Evolutionary conservation across 2,888 invertebrate genomes (phyloP).

Genomic region (Timandra comae): DNA sequence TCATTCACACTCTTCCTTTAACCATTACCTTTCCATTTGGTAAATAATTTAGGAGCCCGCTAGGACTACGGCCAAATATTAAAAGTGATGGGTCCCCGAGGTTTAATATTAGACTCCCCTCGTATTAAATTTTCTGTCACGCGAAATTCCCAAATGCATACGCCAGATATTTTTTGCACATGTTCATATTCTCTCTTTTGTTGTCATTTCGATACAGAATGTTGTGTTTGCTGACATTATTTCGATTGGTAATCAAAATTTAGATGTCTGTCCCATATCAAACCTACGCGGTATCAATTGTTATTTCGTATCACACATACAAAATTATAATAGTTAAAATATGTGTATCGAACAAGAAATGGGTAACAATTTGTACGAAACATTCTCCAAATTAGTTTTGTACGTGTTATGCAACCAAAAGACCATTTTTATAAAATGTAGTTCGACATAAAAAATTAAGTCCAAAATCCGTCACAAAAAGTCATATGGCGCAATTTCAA

Average conservation of each 20-base stretch:
- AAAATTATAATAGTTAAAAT: too few relatives aligned
- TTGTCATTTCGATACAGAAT: conserved; percentile 71
- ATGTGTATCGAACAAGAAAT: too few relatives aligned
- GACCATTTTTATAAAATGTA: too few relatives aligned
- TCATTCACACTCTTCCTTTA: conserved; percentile 70
- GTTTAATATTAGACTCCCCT: conserved; percentile 76
- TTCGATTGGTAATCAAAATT: conserved; percentile 45
- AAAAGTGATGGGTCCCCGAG: conserved; percentile 76
- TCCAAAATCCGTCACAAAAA: too few relatives aligned
- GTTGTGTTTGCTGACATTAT: conserved; percentile 49
- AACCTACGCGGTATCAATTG: too few relatives aligned
- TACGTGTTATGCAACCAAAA: too few relatives aligned
- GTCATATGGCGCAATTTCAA: conserved; percentile 47
- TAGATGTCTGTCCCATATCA: conserved; percentile 10
- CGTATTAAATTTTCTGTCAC: conserved; percentile 76
- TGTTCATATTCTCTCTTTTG: conserved; percentile 71
- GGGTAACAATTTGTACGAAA: too few relatives aligned
- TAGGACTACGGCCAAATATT: conserved; percentile 73
- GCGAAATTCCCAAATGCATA: conserved; percentile 76
- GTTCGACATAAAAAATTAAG: too few relatives aligned
- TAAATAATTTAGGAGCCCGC: conserved; percentile 75
- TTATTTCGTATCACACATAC: neutral
- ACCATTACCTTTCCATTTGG: conserved; percentile 76
- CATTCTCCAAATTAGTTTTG: too few relatives aligned
- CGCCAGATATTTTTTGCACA: conserved; percentile 75